These are phyloP conservation scores for Orthosia gracilis DNA, from an alignment of 2,888 invertebrate genomes.

Conservation along the genomic window DNA sequence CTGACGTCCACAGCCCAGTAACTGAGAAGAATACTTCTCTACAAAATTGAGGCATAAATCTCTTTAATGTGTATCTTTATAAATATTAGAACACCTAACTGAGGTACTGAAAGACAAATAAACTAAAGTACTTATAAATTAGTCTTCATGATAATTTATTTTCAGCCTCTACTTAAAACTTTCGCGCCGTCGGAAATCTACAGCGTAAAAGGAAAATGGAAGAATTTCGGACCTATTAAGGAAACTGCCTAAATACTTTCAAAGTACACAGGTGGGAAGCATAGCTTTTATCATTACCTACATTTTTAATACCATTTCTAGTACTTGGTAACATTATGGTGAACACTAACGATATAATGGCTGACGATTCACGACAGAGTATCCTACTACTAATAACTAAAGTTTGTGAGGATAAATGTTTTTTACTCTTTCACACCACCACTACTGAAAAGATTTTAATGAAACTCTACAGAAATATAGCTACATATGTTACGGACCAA, in stretches of 20 bases:
- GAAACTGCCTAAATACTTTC: slow-evolving; percentile 43
- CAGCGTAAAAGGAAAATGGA: slow-evolving; percentile 35
- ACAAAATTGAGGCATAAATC: not conserved
- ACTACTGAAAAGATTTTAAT: too few species aligned
- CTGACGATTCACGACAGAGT: slow-evolving; percentile 5
- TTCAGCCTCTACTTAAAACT: slow-evolving; percentile 27
- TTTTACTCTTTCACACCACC: too few species aligned
- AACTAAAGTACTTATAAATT: slow-evolving; percentile 9
- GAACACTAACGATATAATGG: slow-evolving; percentile 21
- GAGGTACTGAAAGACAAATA: slow-evolving; percentile 5
- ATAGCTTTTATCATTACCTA: slow-evolving; percentile 44
- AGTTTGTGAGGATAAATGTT: too few species aligned
- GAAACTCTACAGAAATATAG: too few species aligned
- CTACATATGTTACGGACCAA: too few species aligned
- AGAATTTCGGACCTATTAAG: slow-evolving; percentile 40
- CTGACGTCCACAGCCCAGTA: too few species aligned
- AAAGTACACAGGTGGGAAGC: slow-evolving; percentile 53
- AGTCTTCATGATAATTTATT: slow-evolving; percentile 18
- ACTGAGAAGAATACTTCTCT: too few species aligned
- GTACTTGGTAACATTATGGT: slow-evolving; percentile 22
- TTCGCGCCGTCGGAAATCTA: slow-evolving; percentile 23
- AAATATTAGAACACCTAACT: not conserved
- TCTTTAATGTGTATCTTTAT: not conserved
- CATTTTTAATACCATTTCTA: slow-evolving; percentile 39
- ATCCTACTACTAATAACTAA: too few species aligned